phyloP scores from a whole-genome alignment of 2,797 vertebrate species.

The Ceryle rudis region DNA sequence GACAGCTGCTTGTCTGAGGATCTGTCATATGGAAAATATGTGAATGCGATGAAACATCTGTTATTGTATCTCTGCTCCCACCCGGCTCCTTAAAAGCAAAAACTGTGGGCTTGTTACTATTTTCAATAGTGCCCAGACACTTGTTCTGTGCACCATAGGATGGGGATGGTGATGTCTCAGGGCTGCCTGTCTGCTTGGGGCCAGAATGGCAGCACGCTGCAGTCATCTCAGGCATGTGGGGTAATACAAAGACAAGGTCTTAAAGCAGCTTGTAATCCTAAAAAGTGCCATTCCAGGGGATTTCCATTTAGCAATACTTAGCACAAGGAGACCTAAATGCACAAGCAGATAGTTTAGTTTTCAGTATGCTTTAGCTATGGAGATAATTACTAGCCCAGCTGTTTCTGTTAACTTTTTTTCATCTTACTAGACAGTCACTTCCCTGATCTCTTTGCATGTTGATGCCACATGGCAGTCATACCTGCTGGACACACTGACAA shows the following conservation, averaged over 20 bases:
- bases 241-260: slow-evolving; percentile 16
- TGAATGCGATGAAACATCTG: slow-evolving; percentile 41
- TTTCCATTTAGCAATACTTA: slow-evolving; percentile 31
- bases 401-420: slow-evolving; percentile 7
- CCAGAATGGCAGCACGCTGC: not conserved
- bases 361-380: not conserved
- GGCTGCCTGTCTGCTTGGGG: slow-evolving; percentile 13
- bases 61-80: slow-evolving; percentile 12
- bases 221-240: slow-evolving; percentile 1
- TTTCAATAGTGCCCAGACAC: slow-evolving; percentile 32
- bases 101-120: slow-evolving; percentile 44
- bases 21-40: slow-evolving; percentile 64
- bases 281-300: slow-evolving; percentile 60
- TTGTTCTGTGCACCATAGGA: not conserved
- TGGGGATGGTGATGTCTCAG: not conserved
- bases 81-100: slow-evolving; percentile 40
- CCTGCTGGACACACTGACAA: slow-evolving; percentile 7
- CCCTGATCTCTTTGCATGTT: slow-evolving; percentile 7
- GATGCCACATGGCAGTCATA: not conserved
- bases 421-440: slow-evolving; percentile 9
- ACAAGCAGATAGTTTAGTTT: slow-evolving; percentile 11
- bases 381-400: slow-evolving; percentile 38
- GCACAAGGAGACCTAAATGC: not conserved
- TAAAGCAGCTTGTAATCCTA: not conserved
- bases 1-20: slow-evolving; percentile 63